phyloP scores from a whole-genome alignment of 2,113 vertebrate genomes.

The Odocoileus hemionus region DNA sequence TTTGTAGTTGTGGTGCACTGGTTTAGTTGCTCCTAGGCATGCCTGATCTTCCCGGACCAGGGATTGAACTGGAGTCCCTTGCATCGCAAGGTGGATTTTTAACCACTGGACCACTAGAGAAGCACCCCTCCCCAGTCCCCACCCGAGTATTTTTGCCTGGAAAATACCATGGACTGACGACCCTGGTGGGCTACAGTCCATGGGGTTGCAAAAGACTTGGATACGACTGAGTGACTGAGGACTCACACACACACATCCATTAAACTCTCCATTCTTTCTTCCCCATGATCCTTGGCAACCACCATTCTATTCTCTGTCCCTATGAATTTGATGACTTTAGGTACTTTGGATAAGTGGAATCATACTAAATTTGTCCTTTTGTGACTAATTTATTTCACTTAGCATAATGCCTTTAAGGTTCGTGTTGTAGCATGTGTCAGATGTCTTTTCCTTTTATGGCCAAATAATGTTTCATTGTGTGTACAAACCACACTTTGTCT shows the following conservation, averaged over 20 bases:
- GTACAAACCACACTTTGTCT: neutral
- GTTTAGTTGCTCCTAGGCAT: neutral
- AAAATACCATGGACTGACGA: neutral
- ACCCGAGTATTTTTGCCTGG: neutral
- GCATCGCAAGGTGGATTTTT: neutral
- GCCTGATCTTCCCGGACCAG: neutral
- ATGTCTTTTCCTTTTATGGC: neutral
- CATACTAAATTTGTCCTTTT: neutral
- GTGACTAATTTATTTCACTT: neutral
- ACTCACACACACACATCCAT: neutral
- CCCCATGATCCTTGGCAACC: neutral
- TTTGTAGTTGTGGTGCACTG: neutral
- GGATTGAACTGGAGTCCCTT: neutral
- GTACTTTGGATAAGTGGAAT: neutral
- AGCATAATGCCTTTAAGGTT: neutral
- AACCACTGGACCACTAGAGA: neutral
- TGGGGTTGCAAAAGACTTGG: neutral
- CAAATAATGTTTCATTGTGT: neutral
- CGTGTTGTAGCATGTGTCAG: neutral
- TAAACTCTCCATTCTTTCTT: neutral
- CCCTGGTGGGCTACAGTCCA: neutral
- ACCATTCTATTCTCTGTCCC: neutral
- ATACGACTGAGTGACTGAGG: neutral
- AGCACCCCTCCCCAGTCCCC: neutral
- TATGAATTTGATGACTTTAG: neutral